Evolutionary conservation across 2,113 vertebrate genomes (phyloP), one percentile per base, ranked within the genome.

Genomic region (Phylloscopus trochiloides): DNA sequence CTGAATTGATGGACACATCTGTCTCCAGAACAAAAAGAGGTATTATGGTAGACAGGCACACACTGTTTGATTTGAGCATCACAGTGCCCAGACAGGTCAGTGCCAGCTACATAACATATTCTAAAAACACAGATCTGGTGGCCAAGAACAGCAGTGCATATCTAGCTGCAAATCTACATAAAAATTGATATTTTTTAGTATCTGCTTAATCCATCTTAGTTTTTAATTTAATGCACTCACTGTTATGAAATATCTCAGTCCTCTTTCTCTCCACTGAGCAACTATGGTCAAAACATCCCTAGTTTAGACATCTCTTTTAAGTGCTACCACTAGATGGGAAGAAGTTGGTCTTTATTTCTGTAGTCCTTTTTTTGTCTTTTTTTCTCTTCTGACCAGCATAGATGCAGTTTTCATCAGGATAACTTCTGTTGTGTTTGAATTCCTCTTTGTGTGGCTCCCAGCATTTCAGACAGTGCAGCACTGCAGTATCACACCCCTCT

Each of bases 361-460:
- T 32, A 36, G 45, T 19, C 40, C 2, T 70, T 65, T 87, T 76
- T 31, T 28, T 16, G 4, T 9, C 7, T 5, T 67, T 19, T 51
- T 21, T 21, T 21, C n/a, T 22, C 13, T 63, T 45, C 45, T 31
- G n/a, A 88, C 45, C 17, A 75, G 29, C 52, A 66, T 16, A 76
- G 57, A 82, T 61, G 14, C 12, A 88, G 62, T 92, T 81, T 82
- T 78, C 73, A 36, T 76, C 25, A 70, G 63, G 67, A 55, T 86
- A 82, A 95, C 59, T 92, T 94, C 71, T 93, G 38, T 59, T 73
- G 18, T 80, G 78, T 83, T 61, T 92, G 85, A 95, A 95, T 92
- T 95, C 66, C 47, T 92, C 76, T 95, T 94, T 96, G 68, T 93
- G 66, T 59, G 80, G 62, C 84, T 93, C 86, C 70, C 57, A 92